A percentile compares a stretch with the other conserved stretches of the same genome.
Conservation (phyloP, 2,113 vertebrate species). For the Forbesichthys agassizii region DNA sequence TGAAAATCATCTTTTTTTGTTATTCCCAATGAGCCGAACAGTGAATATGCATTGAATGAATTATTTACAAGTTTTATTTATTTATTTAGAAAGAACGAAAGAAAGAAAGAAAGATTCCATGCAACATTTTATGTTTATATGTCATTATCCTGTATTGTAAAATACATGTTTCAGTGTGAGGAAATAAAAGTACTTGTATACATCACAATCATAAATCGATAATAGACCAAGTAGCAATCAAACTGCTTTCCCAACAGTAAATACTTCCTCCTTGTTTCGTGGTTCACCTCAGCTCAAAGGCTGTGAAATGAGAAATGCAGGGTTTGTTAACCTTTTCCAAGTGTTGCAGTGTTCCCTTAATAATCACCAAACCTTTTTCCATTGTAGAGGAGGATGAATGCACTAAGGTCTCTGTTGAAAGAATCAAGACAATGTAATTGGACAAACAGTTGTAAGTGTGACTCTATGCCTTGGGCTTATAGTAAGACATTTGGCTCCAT, state of each 20-base stretch:
- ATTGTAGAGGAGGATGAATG: not conserved
- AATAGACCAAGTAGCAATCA: not conserved
- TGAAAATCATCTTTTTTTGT: too few species aligned
- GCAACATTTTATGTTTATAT: not conserved
- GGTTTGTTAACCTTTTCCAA: not conserved
- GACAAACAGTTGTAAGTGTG: slow-evolving; percentile 6
- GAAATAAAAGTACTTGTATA: not conserved
- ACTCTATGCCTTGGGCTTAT: not conserved
- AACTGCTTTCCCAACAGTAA: slow-evolving; percentile 17
- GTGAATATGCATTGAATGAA: too few species aligned
- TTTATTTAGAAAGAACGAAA: too few species aligned
- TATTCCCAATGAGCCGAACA: too few species aligned
- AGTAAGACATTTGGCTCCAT: not conserved
- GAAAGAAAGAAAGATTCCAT: not conserved
- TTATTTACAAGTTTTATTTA: too few species aligned
- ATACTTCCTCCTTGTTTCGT: slow-evolving; percentile 7
- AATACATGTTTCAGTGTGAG: not conserved
- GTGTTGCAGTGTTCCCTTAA: not conserved
- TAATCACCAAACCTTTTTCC: slow-evolving; percentile 8
- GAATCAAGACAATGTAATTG: not conserved
- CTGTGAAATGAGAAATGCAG: slow-evolving; percentile 8
- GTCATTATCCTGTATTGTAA: not conserved
- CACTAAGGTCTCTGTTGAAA: slow-evolving; percentile 8
- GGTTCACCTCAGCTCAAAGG: slow-evolving; percentile 10
- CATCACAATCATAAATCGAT: not conserved